Percentiles rank a stretch among this genome's conserved stretches.
Conservation (phyloP, 2,113 vertebrate genomes). For the Butorides virescens region DNA sequence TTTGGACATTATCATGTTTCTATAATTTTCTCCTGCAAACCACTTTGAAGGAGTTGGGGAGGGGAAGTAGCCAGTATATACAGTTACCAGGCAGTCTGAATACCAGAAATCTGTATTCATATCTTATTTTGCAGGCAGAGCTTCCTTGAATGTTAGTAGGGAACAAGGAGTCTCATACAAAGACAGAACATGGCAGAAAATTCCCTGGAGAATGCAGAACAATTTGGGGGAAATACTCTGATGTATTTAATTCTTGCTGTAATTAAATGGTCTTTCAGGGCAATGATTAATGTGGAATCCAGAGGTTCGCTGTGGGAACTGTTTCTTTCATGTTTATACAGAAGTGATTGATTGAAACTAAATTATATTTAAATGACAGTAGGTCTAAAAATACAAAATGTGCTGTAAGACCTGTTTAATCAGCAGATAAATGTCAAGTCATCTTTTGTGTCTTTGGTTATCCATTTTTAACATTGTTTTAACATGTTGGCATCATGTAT, state of each 20-base stretch:
- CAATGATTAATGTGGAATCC: neutral
- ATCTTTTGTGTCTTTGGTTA: neutral
- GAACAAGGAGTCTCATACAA: neutral
- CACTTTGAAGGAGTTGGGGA: neutral
- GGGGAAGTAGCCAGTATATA: neutral
- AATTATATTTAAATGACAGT: neutral
- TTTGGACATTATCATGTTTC: neutral
- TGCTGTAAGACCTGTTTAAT: neutral
- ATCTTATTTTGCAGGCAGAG: neutral
- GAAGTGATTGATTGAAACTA: neutral
- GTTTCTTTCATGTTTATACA: neutral
- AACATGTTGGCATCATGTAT: neutral
- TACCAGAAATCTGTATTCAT: neutral
- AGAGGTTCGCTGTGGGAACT: neutral
- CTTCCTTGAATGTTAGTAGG: neutral
- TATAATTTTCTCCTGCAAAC: neutral
- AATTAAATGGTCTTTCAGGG: conserved; percentile 3
- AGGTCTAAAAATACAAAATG: neutral
- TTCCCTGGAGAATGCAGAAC: neutral
- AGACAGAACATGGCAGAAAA: neutral
- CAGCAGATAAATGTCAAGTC: neutral
- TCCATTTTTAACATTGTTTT: neutral
- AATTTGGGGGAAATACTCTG: neutral
- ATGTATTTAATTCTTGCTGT: neutral
- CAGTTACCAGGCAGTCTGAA: neutral